Conservation (phyloP, 53 echinoderm and acorn worm genomes). For the Crossaster papposus region DNA sequence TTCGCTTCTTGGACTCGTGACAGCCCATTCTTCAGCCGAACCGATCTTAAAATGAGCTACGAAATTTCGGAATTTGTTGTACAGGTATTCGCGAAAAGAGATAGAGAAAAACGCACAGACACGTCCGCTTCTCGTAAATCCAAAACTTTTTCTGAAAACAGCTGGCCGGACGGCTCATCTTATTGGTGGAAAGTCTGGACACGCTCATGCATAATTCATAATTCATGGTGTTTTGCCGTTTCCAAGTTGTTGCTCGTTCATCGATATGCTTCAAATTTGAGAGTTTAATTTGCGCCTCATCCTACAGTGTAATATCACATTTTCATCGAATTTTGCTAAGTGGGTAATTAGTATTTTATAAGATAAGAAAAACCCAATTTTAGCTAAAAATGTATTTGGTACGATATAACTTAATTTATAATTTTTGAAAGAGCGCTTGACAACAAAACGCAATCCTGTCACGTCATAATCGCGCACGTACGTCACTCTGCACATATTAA, state of each 20-base stretch:
- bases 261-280: not conserved
- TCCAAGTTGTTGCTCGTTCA: not conserved
- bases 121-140: slow-evolving; percentile 20
- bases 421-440: not conserved
- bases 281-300: not conserved
- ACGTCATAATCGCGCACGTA: too few species aligned
- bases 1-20: not conserved
- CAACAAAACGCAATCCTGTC: not conserved
- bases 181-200: slow-evolving; percentile 46
- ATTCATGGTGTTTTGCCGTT: not conserved
- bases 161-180: not conserved
- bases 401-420: not conserved
- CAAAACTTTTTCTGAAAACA: slow-evolving; percentile 20
- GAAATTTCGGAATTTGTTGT: not conserved
- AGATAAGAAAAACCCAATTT: not conserved
- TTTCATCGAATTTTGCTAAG: not conserved
- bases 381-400: not conserved
- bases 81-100: not conserved
- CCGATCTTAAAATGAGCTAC: not conserved
- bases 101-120: not conserved
- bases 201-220: slow-evolving; percentile 16
- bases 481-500: too few species aligned
- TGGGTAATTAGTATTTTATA: not conserved
- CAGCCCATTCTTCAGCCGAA: slow-evolving; percentile 41
- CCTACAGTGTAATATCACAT: not conserved